Evolutionary conservation across 92 coral and sea anemone species (phyloP), one percentile per base, ranked within the genome.

Genomic region (Parazoanthus darwini): DNA sequence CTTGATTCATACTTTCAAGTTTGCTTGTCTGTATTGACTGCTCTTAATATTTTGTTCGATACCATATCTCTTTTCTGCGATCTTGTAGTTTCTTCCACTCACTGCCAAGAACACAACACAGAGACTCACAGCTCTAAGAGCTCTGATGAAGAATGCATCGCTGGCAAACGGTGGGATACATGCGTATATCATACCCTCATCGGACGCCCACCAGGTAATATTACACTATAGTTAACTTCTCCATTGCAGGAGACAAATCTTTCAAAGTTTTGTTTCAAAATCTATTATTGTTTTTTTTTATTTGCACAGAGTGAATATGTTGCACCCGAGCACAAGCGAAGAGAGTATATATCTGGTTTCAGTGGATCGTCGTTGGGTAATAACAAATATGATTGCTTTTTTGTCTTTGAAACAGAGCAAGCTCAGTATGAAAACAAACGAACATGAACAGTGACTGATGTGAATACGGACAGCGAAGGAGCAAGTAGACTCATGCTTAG

Each of bases 191-290:
- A 88, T 96, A 35, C 99, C 99, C 2, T 95, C 99, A 18, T 70
- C 92, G 26, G 99, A 96, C 71, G 96, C 99, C 9, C 99, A 96
- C 65, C 96, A 94, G 94, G 99, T 96, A 87, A 65, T 82, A 3
- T 23, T 15, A 33, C 14, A 11, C 66, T 63, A 6, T 20, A 5
- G 22, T 18, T 13, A 63, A 63, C 70, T 22, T 63, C 70, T 3
- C 70, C 6, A 20, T 20, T 63, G 70, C 26, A 8, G 25, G 26
- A 63, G 26, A 0, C n/a, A 63, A 8, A 14, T 54, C 36, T 68
- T 72, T 42, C 33, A 71, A 71, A 20, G 18, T 6, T 6, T 44
- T 86, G 20, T 43, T 1, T 26, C 70, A 18, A 54, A 72, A 36
- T 10, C 22, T 63, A 18, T 20, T 22, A 0, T 23, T 18, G 22